Percentiles rank a stretch among this genome's conserved stretches.
phyloP scores from a whole-genome alignment of 2,888 invertebrate species.

The Oegoconia quadripuncta region DNA sequence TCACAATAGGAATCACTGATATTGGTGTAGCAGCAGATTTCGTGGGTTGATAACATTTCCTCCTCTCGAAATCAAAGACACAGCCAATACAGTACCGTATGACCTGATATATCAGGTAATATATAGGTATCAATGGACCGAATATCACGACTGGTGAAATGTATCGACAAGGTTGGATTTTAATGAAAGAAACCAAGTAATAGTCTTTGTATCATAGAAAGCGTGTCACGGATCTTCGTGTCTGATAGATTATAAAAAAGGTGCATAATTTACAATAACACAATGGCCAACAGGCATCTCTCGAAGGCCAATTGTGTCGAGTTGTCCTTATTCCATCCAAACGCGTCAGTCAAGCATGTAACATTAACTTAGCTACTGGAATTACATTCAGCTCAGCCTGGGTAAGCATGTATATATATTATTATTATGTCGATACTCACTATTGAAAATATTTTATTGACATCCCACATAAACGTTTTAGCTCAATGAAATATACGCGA shows the following conservation, averaged over 20 bases:
- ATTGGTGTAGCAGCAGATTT: no score
- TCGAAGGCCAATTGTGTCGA: slow-evolving; percentile 43
- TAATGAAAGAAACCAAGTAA: slow-evolving; percentile 10
- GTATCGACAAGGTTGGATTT: slow-evolving; percentile 9
- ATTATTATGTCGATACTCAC: neutral
- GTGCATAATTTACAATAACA: slow-evolving; percentile 54
- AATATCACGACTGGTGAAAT: slow-evolving; percentile 13
- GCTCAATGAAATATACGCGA: neutral
- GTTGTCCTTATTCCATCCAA: slow-evolving; percentile 46
- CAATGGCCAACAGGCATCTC: slow-evolving; percentile 45
- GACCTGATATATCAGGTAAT: no score
- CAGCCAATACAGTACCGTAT: slow-evolving; percentile 4
- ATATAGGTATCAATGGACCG: neutral
- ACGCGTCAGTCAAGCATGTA: slow-evolving; percentile 33
- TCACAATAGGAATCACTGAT: slow-evolving; percentile 9
- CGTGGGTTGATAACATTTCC: slow-evolving; percentile 8
- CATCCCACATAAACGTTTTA: no score
- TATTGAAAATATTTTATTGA: neutral
- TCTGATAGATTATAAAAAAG: slow-evolving; percentile 41
- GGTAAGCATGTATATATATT: neutral
- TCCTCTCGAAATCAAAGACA: slow-evolving; percentile 2
- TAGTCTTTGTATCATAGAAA: slow-evolving; percentile 47
- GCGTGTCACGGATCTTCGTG: slow-evolving; percentile 57
- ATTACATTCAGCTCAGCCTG: neutral
- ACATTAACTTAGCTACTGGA: slow-evolving; percentile 20